phyloP scores from a whole-genome alignment of 2,888 invertebrate species.

The Plebejus melissa region DNA sequence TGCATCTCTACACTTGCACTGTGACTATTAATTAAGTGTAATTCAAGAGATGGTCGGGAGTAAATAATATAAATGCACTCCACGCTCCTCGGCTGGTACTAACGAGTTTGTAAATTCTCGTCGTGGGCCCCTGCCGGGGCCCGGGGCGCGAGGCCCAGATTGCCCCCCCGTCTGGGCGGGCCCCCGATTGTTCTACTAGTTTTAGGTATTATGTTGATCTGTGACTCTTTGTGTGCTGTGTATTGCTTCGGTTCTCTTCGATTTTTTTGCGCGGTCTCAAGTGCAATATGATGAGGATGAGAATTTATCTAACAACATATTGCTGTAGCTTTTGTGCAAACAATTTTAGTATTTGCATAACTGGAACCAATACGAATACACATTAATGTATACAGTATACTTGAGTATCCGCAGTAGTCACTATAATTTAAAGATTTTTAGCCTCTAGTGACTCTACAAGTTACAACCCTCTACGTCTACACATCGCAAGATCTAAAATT shows the following conservation, averaged over 20 bases:
- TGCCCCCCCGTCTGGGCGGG: constrained; percentile 15
- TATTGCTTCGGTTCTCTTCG: neutral
- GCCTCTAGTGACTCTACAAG: no score
- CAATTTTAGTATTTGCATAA: neutral
- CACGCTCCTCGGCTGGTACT: constrained; percentile 27
- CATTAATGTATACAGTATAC: no score
- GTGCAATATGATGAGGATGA: neutral
- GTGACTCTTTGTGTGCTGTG: constrained; percentile 1
- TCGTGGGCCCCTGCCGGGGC: constrained; percentile 23
- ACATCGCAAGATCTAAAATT: no score
- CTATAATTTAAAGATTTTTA: no score
- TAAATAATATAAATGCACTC: constrained; percentile 27
- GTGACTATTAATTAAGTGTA: constrained; percentile 17
- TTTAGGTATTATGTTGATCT: constrained; percentile 23
- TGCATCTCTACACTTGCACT: neutral
- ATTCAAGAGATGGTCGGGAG: constrained; percentile 19
- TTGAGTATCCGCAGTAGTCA: no score
- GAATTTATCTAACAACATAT: neutral
- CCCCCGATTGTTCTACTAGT: constrained; percentile 17
- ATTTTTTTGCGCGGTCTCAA: constrained; percentile 15
- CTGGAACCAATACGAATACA: neutral
- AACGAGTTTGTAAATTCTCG: constrained; percentile 30
- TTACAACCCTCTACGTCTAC: no score
- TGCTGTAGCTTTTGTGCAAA: neutral
- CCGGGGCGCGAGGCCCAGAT: neutral